These are phyloP conservation scores for Dinoponera quadriceps DNA, from an alignment of 1,140 invertebrate species.

Conservation along the genomic window DNA sequence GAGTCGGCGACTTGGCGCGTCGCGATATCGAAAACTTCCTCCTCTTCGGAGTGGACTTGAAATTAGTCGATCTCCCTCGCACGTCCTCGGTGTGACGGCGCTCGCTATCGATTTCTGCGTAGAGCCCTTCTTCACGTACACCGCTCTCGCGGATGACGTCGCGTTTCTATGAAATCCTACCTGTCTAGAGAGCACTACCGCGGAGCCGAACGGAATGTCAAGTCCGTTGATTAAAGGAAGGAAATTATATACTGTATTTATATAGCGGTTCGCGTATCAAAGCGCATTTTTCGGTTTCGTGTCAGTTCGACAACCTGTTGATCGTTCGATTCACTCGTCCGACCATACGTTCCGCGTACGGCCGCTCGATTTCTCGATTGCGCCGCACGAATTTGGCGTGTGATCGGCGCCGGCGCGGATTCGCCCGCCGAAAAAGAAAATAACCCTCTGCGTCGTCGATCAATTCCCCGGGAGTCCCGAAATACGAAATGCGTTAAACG, in stretches of 20 bases:
- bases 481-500: not conserved
- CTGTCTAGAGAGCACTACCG: not conserved
- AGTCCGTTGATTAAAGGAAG: constrained; percentile 25
- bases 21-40: not conserved
- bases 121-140: no score
- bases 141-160: no score
- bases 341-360: constrained; percentile 15
- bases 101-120: no score
- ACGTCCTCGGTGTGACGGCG: no score
- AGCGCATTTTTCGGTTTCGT: constrained; percentile 51
- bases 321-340: constrained; percentile 34
- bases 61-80: not conserved
- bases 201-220: not conserved
- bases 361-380: constrained; percentile 5
- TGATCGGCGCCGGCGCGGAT: not conserved
- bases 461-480: not conserved
- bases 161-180: not conserved
- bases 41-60: not conserved
- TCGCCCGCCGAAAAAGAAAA: not conserved
- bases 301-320: constrained; percentile 61
- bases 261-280: constrained; percentile 24
- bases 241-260: constrained; percentile 38
- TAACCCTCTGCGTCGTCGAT: not conserved
- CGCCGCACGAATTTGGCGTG: constrained; percentile 1
- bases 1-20: not conserved